phyloP scores from a whole-genome alignment of 37 sponge, comb jelly and placozoan species.

The Hormiphora californensis region DNA sequence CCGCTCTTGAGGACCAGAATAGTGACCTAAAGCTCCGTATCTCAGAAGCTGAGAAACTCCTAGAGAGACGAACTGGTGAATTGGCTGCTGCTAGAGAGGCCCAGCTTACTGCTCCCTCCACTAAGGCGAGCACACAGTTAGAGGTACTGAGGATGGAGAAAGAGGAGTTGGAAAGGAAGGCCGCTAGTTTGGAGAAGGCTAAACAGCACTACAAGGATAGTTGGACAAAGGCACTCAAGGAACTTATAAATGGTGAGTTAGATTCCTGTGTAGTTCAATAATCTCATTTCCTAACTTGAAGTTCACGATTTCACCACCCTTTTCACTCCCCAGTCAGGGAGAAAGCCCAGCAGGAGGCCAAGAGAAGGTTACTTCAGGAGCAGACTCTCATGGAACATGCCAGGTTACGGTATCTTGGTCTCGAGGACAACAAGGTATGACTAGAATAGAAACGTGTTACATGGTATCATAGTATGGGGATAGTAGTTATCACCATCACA shows the following conservation, averaged over 20 bases:
- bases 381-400: slow-evolving; percentile 44
- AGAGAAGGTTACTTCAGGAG: slow-evolving; percentile 22
- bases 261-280: background rate
- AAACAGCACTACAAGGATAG: slow-evolving; percentile 94
- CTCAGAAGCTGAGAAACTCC: background rate
- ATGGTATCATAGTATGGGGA: too few relatives aligned
- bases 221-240: slow-evolving; percentile 80
- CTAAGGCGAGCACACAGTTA: slow-evolving; percentile 63
- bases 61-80: slow-evolving; percentile 25
- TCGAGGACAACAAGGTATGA: slow-evolving; percentile 37
- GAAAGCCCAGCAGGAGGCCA: slow-evolving; percentile 40
- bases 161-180: slow-evolving; percentile 78
- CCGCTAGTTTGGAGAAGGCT: slow-evolving; percentile 60
- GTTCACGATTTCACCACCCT: background rate
- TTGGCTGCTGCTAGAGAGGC: background rate
- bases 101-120: slow-evolving; percentile 29
- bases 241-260: slow-evolving; percentile 56
- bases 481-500: too few relatives aligned
- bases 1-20: slow-evolving; percentile 32
- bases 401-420: background rate
- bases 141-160: slow-evolving; percentile 77
- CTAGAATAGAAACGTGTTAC: too few relatives aligned
- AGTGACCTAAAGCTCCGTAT: slow-evolving; percentile 1
- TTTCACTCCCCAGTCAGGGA: background rate
- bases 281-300: background rate